These are phyloP conservation scores for Leptinotarsa lineolata DNA, from an alignment of 1,140 invertebrate genomes.

Conservation along the genomic window DNA sequence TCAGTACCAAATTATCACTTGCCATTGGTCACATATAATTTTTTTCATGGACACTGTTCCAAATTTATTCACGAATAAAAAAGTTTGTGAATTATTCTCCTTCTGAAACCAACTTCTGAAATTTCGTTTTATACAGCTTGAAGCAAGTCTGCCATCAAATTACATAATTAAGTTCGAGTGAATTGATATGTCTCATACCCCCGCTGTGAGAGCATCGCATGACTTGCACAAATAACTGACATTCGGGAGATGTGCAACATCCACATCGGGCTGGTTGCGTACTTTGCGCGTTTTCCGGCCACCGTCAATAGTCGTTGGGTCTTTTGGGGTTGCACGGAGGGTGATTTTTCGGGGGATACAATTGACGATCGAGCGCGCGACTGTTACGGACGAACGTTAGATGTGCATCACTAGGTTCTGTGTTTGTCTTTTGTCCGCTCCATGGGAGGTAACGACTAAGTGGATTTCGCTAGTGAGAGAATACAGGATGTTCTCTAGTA, in stretches of 20 bases:
- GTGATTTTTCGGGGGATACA: constrained; percentile 24
- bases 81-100: too few relatives aligned
- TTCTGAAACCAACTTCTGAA: too few relatives aligned
- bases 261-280: constrained; percentile 9
- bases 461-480: constrained; percentile 13
- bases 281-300: constrained; percentile 18
- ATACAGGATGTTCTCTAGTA: not conserved
- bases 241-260: constrained; percentile 2
- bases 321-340: constrained; percentile 28
- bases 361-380: constrained; percentile 20
- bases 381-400: constrained; percentile 25
- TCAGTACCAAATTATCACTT: too few relatives aligned
- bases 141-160: not conserved
- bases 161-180: not conserved
- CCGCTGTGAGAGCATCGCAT: constrained; percentile 7
- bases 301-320: constrained; percentile 7
- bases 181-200: not conserved
- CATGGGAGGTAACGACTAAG: constrained; percentile 13
- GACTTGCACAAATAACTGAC: constrained; percentile 8
- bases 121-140: too few relatives aligned
- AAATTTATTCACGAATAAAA: too few relatives aligned
- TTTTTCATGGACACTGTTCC: too few relatives aligned
- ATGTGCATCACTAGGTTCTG: constrained; percentile 16
- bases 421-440: constrained; percentile 18
- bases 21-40: too few relatives aligned